Percentiles rank a stretch among this genome's conserved stretches.
Evolutionary conservation across 2,113 vertebrate species (phyloP).

Genomic region (Hirundichthys speculiger): DNA sequence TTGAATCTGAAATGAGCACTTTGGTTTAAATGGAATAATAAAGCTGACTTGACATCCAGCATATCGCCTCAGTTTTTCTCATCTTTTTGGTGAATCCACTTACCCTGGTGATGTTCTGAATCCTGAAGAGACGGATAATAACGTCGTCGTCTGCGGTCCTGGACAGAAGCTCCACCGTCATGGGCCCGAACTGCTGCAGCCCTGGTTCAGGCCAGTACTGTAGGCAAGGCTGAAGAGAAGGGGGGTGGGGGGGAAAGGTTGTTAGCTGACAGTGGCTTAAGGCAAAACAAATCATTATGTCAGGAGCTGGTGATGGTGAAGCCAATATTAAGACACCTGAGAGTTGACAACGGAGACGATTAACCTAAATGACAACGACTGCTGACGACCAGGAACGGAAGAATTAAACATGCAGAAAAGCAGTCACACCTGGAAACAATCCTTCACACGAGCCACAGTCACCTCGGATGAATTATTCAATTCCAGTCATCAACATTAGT

Average conservation of each 20-base stretch:
- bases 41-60: background rate
- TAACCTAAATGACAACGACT: conserved; percentile 73
- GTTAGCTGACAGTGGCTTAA: conserved; percentile 43
- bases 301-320: conserved; percentile 43
- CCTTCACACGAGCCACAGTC: conserved; percentile 43
- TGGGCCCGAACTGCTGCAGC: conserved; percentile 92
- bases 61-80: fast-evolving
- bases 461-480: conserved; percentile 63
- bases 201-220: conserved; percentile 97
- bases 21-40: background rate
- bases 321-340: conserved; percentile 64
- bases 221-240: conserved; percentile 76
- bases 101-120: conserved; percentile 94
- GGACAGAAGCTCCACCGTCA: conserved; percentile 93
- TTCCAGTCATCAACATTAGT: conserved; percentile 69
- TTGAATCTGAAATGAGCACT: background rate
- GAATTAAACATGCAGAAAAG: conserved; percentile 57
- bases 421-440: conserved; percentile 30
- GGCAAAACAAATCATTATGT: conserved; percentile 61
- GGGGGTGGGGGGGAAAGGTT: conserved; percentile 7
- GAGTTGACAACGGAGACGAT: conserved; percentile 69
- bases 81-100: conserved; percentile 35
- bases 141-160: conserved; percentile 89
- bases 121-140: conserved; percentile 91
- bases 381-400: conserved; percentile 58